Evolutionary conservation across 64 coral and sea anemone genomes (phyloP).

Genomic region (Porites lutea): DNA sequence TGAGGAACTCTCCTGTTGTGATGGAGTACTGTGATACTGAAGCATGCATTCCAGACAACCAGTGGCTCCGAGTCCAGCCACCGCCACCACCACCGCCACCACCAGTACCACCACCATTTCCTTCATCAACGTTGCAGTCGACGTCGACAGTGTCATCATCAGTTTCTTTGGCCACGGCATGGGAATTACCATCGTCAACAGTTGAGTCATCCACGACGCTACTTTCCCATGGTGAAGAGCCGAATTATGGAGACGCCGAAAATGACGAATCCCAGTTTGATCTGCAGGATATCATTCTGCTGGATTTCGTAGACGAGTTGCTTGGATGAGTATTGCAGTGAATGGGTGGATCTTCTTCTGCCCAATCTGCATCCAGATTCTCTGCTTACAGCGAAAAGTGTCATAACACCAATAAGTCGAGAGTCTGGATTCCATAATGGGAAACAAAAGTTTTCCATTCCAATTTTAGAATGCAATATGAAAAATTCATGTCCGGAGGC

Average conservation of each 20-base stretch:
- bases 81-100: neutral
- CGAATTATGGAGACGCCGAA: neutral
- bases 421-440: no score
- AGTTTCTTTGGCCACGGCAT: neutral
- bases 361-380: no score
- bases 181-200: no score
- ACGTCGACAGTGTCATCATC: neutral
- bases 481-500: no score
- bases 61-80: neutral
- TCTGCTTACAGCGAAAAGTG: no score
- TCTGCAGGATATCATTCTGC: constrained; percentile 4
- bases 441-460: no score
- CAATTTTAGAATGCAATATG: no score
- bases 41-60: neutral
- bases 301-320: constrained; percentile 35
- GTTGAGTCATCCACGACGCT: neutral
- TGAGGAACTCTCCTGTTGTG: neutral
- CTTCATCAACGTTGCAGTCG: neutral
- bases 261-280: neutral
- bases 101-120: neutral
- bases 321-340: neutral
- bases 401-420: no score
- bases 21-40: constrained; percentile 10
- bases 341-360: neutral
- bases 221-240: neutral